Base-by-base conservation (phyloP, 1,140 invertebrate genomes). In the Diplogasteroides magnus region DNA sequence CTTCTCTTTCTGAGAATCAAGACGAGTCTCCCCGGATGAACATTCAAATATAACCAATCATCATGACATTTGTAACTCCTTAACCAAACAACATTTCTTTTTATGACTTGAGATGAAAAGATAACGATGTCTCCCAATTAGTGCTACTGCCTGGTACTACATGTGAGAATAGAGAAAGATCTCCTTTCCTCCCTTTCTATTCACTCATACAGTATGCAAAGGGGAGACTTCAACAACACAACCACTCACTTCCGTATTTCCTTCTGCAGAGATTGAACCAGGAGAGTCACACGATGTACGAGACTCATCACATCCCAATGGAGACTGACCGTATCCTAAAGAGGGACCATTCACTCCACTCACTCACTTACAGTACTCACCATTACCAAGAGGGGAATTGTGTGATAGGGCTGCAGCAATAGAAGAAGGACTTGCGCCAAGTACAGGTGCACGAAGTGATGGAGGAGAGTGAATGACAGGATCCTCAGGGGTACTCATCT, bases 401-500 rank as follows among this genome's bases (percentile, higher is more conserved):
- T 48, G 37, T n/a, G n/a, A n/a, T 11, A 48, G 37, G 37, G 37
- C 37, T 6, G 37, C 37, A 48, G 37, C 37, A 48, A 48, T 48
- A 11, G 37, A 48, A 48, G 37, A 11, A 19, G 37, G 37, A 48
- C 6, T 11, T n/a, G n/a, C n/a, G 6, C 37, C 37, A 48, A 48
- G 37, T 6, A 48, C 37, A 19, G 37, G 37, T 11, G 37, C 37
- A 48, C 37, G 37, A 11, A 48, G 37, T 48, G 73, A 75, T 0
- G 73, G 76, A 15, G 74, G 76, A 31, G 71, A 74, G 59, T 77
- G 76, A 31, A 77, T 77, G 15, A 77, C 75, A 26, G 76, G 76
- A 67, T 77, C 76, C 63, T 77, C 76, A 13, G 76, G 76, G 28
- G 76, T 77, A 63, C 58, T 77, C 76, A 77, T 77, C 57, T 77